A percentile compares a stretch with the other conserved stretches of the same genome.
Conservation (phyloP, 2,888 invertebrate species). For the Rhodophaea formosa region DNA sequence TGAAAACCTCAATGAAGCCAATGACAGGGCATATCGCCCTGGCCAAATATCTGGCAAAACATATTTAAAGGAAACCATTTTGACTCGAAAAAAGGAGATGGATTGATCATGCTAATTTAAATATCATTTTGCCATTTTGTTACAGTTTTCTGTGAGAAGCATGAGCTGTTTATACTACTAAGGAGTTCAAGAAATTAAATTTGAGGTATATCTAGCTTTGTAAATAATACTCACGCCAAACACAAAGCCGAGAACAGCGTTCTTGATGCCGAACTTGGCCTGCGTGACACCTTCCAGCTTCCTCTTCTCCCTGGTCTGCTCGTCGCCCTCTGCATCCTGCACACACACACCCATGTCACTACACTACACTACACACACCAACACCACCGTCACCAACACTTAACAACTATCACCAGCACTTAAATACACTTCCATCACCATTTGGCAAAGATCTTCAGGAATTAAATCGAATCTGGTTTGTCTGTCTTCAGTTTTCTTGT, state of each 20-base stretch:
- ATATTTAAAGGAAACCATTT: too few species aligned
- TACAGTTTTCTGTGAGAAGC: too few species aligned
- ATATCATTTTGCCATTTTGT: too few species aligned
- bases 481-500: background rate
- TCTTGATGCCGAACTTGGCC: constrained; percentile 87
- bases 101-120: too few species aligned
- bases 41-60: too few species aligned
- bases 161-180: too few species aligned
- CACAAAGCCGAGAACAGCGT: constrained; percentile 90
- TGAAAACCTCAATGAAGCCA: too few species aligned
- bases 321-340: constrained; percentile 69
- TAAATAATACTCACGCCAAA: constrained; percentile 86
- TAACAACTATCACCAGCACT: background rate
- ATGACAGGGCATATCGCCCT: too few species aligned
- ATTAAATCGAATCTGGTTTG: background rate
- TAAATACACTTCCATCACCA: constrained; percentile 19
- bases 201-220: too few species aligned
- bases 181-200: too few species aligned
- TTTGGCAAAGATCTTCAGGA: background rate
- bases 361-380: constrained; percentile 32
- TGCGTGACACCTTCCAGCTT: constrained; percentile 84
- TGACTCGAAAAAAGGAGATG: too few species aligned
- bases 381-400: constrained; percentile 29
- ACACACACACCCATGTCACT: constrained; percentile 58
- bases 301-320: constrained; percentile 85